Base-by-base conservation (phyloP, 2,113 vertebrate genomes). In the Epinephelus moara region DNA sequence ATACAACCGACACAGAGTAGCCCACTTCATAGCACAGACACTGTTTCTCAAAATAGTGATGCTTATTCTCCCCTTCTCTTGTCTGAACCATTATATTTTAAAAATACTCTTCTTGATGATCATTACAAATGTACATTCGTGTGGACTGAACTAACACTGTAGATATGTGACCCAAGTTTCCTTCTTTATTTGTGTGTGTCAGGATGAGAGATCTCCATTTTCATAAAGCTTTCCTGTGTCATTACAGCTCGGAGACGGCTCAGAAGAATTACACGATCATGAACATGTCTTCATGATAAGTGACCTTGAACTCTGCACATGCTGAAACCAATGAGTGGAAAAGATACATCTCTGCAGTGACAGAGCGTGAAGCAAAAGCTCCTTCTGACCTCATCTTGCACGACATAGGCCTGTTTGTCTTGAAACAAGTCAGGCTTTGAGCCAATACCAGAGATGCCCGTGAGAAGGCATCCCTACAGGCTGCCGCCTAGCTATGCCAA, bases 251-350 rank as follows among this genome's bases (percentile, higher is more conserved):
- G 62, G 40, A 55, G 60, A 75, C 69, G 3, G 49, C 74, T 33
- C 30, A 80, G 81, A 86, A 84, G 71, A 89, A 78, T 75, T 33
- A 6, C 49, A 47, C 19, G 1, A 18, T 73, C 33, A 49, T 37
- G 27, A 33, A 10, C 17, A 12, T 47, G 30, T 78, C 67, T 61
- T 81, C 85, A 57, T 60, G 56, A 83, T 70, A 81, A 85, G 71
- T 89, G 91, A 94, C 89, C 87, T 90, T 92, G 72, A 91, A 87
- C 82, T 78, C 67, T 61, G 52, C 80, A 55, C 53, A 37, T 50
- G 78, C 56, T 78, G 62, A 69, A 83, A 47, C 71, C 42, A 83
- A 76, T 63, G 25, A 70, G 49, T 42, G 40, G 69, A 82, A 80
- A 81, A 72, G 37, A 70, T 56, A n/a, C 49, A 62, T 70, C 69